Evolutionary conservation across 2,113 vertebrate species (phyloP).

Genomic region (Beaufortia kweichowensis): DNA sequence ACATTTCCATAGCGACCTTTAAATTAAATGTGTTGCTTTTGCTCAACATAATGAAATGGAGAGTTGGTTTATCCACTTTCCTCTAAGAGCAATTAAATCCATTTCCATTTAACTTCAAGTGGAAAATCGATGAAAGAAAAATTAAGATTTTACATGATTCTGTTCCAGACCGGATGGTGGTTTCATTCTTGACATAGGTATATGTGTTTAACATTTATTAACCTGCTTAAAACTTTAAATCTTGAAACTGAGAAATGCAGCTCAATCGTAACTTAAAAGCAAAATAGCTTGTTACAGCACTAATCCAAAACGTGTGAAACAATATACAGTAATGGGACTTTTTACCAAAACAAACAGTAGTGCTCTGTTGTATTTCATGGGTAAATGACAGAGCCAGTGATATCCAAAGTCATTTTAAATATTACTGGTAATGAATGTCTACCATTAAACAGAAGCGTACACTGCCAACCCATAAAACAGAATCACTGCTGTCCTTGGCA

Average conservation of each 20-base stretch:
- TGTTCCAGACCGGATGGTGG: too few species aligned
- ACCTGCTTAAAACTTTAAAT: too few species aligned
- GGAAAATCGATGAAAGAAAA: neutral
- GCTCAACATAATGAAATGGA: neutral
- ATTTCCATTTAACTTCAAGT: neutral
- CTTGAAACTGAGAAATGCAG: too few species aligned
- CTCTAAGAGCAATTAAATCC: neutral
- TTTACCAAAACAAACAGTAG: neutral
- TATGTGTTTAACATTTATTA: too few species aligned
- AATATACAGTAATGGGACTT: neutral
- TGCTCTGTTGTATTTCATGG: neutral
- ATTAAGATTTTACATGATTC: neutral
- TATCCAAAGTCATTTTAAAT: neutral
- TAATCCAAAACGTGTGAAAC: neutral
- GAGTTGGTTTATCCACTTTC: neutral
- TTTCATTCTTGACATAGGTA: too few species aligned
- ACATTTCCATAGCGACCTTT: conserved; percentile 21
- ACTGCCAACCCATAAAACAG: neutral
- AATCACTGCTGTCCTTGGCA: neutral
- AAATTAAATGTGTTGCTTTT: neutral
- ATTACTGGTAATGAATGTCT: neutral
- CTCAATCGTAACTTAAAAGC: too few species aligned
- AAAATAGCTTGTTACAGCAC: too few species aligned
- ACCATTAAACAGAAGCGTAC: neutral
- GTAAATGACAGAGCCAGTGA: too few species aligned